A percentile compares a stretch with the other conserved stretches of the same genome.
Evolutionary conservation across 2,797 vertebrate species (phyloP).

Genomic region (Iguana delicatissima): DNA sequence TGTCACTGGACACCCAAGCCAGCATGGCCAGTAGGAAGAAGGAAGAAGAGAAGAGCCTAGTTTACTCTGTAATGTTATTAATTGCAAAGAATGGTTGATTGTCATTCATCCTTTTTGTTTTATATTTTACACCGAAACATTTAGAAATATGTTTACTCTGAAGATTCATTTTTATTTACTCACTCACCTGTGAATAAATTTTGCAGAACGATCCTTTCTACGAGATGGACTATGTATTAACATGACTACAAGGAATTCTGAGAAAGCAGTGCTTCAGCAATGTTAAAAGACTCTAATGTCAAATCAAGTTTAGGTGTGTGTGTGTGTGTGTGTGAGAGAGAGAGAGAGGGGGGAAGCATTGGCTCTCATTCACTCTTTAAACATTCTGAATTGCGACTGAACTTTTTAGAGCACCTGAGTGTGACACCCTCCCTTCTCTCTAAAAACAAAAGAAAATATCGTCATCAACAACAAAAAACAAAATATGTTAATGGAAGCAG

Average conservation of each 20-base stretch:
- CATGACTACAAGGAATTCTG: neutral
- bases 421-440: slow-evolving; percentile 18
- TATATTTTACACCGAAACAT: neutral
- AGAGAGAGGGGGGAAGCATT: neutral
- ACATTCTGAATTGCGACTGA: slow-evolving; percentile 10
- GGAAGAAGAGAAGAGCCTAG: neutral
- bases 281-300: neutral
- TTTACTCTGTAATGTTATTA: neutral
- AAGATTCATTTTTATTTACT: neutral
- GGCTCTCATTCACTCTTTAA: neutral
- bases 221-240: neutral
- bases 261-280: neutral
- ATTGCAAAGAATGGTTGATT: neutral
- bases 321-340: neutral
- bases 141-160: neutral
- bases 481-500: slow-evolving; percentile 20
- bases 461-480: too few relatives aligned
- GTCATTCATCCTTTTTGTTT: neutral
- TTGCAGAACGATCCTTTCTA: neutral
- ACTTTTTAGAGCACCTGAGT: neutral
- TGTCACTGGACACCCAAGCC: neutral
- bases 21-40: neutral
- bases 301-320: neutral
- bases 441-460: too few relatives aligned
- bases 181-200: neutral